Evolutionary conservation across 2,888 invertebrate genomes (phyloP).

Genomic region (Carpatolechia fugitivella): DNA sequence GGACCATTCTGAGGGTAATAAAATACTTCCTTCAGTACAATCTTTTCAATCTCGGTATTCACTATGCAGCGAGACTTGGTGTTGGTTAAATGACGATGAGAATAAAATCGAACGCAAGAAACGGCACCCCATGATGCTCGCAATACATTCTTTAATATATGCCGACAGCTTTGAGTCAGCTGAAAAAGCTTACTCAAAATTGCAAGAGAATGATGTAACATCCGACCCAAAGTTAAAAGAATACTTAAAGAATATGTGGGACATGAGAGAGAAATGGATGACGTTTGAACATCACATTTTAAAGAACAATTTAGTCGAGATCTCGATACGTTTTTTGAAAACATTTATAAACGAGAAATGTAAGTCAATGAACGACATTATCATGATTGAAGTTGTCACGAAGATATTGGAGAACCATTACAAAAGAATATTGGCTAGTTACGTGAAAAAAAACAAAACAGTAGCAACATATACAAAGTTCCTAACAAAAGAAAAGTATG

Average conservation of each 20-base stretch:
- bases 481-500: slow-evolving; percentile 17
- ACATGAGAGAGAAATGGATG: slow-evolving; percentile 26
- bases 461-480: slow-evolving; percentile 25
- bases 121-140: slow-evolving; percentile 25
- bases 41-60: slow-evolving; percentile 25
- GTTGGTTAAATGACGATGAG: slow-evolving; percentile 22
- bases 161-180: slow-evolving; percentile 20
- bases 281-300: neutral
- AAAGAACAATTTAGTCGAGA: slow-evolving; percentile 20
- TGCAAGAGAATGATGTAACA: slow-evolving; percentile 17
- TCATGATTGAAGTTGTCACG: slow-evolving; percentile 37
- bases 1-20: slow-evolving; percentile 27
- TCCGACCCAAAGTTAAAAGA: slow-evolving; percentile 12
- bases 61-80: slow-evolving; percentile 29
- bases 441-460: slow-evolving; percentile 20
- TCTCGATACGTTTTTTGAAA: slow-evolving; percentile 25
- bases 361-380: slow-evolving; percentile 28
- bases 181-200: slow-evolving; percentile 13
- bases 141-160: slow-evolving; percentile 26
- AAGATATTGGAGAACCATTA: slow-evolving; percentile 38
- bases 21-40: neutral
- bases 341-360: slow-evolving; percentile 31
- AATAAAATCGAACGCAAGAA: slow-evolving; percentile 22
- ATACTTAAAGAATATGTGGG: slow-evolving; percentile 27
- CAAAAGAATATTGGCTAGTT: slow-evolving; percentile 28